phyloP scores from a whole-genome alignment of 2,797 vertebrate species.

The Pipistrellus pipistrellus region DNA sequence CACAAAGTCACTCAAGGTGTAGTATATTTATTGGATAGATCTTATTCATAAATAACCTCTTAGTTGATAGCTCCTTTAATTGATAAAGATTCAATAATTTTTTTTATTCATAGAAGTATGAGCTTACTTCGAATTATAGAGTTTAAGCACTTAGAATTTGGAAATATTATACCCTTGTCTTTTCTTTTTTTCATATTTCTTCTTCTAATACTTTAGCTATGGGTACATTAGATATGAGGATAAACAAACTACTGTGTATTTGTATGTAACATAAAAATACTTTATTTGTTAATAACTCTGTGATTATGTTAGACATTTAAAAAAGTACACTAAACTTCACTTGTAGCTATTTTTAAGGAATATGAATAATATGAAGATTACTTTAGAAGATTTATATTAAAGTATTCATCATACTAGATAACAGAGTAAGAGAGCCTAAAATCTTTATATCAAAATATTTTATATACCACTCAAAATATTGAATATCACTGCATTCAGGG shows the following conservation, averaged over 20 bases:
- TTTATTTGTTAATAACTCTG: not conserved
- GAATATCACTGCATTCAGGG: not conserved
- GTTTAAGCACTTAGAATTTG: not conserved
- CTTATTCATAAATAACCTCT: not conserved
- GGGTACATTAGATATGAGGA: not conserved
- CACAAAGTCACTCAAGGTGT: not conserved
- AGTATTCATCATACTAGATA: not conserved
- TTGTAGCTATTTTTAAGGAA: constrained; percentile 15
- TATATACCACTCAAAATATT: not conserved
- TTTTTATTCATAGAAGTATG: not conserved
- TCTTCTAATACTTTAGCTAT: constrained; percentile 11
- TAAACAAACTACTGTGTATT: not conserved
- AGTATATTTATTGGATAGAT: not conserved
- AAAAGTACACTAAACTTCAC: not conserved
- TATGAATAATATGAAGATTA: not conserved
- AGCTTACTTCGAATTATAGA: not conserved
- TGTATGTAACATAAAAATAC: not conserved
- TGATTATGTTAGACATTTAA: not conserved
- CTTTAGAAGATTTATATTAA: not conserved
- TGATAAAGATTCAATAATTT: not conserved
- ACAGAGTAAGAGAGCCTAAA: not conserved
- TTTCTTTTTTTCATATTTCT: not conserved
- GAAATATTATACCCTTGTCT: not conserved
- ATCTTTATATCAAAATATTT: constrained; percentile 1
- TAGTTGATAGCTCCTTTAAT: not conserved